A percentile compares a stretch with the other conserved stretches of the same genome.
These are phyloP conservation scores for Ahaetulla prasina DNA, from an alignment of 2,113 vertebrate species.

Conservation along the genomic window DNA sequence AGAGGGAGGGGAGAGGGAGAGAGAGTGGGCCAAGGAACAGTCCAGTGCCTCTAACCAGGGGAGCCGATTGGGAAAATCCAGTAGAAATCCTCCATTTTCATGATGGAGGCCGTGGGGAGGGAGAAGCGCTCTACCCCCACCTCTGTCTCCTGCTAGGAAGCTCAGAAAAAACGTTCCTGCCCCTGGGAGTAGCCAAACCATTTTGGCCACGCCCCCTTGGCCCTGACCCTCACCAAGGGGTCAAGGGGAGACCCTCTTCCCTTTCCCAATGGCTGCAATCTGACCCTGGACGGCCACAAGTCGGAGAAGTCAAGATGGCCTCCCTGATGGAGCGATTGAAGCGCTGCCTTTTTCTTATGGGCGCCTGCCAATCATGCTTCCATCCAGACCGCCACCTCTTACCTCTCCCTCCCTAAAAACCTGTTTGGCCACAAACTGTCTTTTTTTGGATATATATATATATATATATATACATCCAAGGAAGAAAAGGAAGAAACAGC, in stretches of 20 bases:
- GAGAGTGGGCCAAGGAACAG: neutral
- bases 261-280: neutral
- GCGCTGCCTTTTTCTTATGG: neutral
- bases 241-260: neutral
- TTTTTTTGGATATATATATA: neutral
- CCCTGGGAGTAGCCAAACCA: no score
- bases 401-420: neutral
- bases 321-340: rapidly evolving
- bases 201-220: no score
- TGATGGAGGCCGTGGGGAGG: neutral
- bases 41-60: neutral
- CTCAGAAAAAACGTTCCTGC: no score
- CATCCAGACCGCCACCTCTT: neutral
- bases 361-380: neutral
- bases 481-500: no score
- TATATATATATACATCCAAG: no score
- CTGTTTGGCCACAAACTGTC: neutral
- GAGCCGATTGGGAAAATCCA: neutral
- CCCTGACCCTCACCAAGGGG: neutral
- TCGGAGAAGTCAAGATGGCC: neutral
- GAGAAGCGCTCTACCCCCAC: neutral
- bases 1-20: no score
- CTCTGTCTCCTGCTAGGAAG: neutral
- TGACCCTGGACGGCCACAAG: neutral
- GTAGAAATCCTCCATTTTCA: neutral